These are phyloP conservation scores for Cheiracanthium punctorium DNA, from an alignment of 2,888 invertebrate species.

Conservation along the genomic window DNA sequence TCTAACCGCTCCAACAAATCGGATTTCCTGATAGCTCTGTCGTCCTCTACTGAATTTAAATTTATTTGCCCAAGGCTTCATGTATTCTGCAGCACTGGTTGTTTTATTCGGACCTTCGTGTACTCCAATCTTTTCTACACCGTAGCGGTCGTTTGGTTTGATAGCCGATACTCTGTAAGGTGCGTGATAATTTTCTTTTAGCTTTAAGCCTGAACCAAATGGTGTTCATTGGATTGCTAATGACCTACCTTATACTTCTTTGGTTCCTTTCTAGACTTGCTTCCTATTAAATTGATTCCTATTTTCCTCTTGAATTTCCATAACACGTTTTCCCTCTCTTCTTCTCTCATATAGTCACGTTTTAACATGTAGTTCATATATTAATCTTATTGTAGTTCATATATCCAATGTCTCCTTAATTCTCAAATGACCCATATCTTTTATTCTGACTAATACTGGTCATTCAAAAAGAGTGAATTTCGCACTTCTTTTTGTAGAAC, in stretches of 20 bases:
- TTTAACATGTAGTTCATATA: background rate
- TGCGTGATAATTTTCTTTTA: background rate
- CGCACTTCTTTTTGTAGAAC: background rate
- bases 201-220: background rate
- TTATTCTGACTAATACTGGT: background rate
- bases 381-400: too few species aligned
- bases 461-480: background rate
- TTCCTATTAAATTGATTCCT: background rate
- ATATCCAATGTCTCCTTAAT: background rate
- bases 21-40: too few species aligned
- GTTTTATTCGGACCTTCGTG: too few species aligned
- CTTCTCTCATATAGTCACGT: too few species aligned
- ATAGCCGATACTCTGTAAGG: background rate
- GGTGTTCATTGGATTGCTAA: background rate
- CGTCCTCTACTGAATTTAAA: too few species aligned
- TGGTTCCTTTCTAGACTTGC: background rate
- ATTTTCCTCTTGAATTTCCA: background rate
- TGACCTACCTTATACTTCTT: background rate
- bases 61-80: background rate
- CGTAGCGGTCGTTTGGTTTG: slow-evolving; percentile 5
- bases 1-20: too few species aligned
- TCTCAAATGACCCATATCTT: background rate
- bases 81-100: background rate
- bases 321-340: too few species aligned
- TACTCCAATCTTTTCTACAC: background rate